Conservation (phyloP, 2,113 vertebrate species). For the Apodemus speciosus region DNA sequence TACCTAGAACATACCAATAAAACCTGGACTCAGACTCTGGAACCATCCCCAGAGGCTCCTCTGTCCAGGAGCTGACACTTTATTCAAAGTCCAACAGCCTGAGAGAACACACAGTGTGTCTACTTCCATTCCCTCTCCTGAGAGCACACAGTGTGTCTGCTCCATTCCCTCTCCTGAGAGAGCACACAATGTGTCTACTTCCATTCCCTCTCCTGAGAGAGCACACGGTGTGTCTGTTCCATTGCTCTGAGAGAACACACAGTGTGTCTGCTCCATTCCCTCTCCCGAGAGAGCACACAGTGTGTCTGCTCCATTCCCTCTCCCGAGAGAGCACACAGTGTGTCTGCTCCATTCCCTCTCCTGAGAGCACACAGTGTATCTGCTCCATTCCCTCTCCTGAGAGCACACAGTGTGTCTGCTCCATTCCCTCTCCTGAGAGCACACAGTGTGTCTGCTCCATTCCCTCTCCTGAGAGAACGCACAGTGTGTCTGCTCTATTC, state of each 20-base stretch:
- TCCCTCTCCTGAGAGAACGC: not conserved
- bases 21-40: constrained; percentile 13
- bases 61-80: not conserved
- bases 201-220: not conserved
- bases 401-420: not conserved
- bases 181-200: not conserved
- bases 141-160: not conserved
- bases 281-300: not conserved
- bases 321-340: not conserved
- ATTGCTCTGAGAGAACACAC: not conserved
- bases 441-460: not conserved
- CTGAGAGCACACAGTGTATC: not conserved
- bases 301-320: not conserved
- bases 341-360: not conserved
- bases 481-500: not conserved
- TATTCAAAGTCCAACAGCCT: not conserved
- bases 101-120: not conserved
- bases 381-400: not conserved
- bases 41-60: not conserved
- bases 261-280: not conserved
- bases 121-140: not conserved
- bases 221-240: not conserved
- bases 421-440: not conserved
- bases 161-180: not conserved
- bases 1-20: not conserved